Evolutionary conservation across 1,140 invertebrate genomes (phyloP), one percentile per base, ranked within the genome.

Genomic region (Macrosteles quadrilineatus): DNA sequence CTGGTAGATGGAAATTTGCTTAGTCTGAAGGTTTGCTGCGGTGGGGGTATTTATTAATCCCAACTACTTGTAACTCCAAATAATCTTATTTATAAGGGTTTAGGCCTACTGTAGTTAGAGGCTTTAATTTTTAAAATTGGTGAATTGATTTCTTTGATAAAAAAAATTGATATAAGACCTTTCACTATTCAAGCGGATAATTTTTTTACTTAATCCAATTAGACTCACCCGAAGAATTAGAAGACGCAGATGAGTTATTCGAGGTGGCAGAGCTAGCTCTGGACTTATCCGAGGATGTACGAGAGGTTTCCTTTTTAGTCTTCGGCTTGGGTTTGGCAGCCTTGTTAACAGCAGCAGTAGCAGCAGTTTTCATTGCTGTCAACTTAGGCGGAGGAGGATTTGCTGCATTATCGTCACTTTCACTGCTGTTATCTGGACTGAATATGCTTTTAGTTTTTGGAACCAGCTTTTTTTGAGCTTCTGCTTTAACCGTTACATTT

Each of bases 361-460:
- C 77, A 12, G 80, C 80, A 2, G 80, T 80, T 70, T 83, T 80
- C 72, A 85, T 84, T 4, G 79, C 78, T 50, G 77, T 69, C 75
- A 72, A 75, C 62, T 80, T 84, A 78, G 59, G 78, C 55, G 78
- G 78, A 53, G 77, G 75, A 27, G 76, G 73, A 17, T 72, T 72
- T 2, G 78, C 68, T 23, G 74, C 67, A 25, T 76, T 75, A 70
- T 77, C 80, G 72, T 91, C 89, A 70, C 89, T 90, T 79, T 91
- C 90, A 31, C 89, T 91, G 78, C 90, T 91, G 73, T 92, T 91
- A 74, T 92, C 91, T 0, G 91, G 90, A 72, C 90, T 92, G 74
- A 92, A 92, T 76, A 92, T 92, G 78, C 91, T 92, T 76, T 91
- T 92, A 71, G 90, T 91, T 74, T 91, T 92, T 6, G 32, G 32